phyloP scores from a whole-genome alignment of 2,113 vertebrate genomes.

The Cebidichthys violaceus region DNA sequence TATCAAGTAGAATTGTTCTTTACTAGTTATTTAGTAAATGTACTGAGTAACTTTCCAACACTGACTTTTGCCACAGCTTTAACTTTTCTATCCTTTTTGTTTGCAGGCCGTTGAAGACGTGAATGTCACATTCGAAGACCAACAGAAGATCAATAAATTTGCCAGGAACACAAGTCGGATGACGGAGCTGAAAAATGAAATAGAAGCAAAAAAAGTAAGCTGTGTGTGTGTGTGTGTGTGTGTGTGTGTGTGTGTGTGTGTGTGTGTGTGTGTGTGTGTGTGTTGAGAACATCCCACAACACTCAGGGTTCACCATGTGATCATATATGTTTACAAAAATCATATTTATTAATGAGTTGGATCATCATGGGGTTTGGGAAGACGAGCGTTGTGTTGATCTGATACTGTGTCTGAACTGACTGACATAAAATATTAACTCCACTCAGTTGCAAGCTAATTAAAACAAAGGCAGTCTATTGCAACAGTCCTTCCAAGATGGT shows the following conservation, averaged over 20 bases:
- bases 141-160: conserved; percentile 98
- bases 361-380: too few species aligned
- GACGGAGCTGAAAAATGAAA: conserved; percentile 96
- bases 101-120: conserved; percentile 95
- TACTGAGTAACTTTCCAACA: neutral
- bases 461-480: neutral
- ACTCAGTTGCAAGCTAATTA: too few species aligned
- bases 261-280: too few species aligned
- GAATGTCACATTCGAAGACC: conserved; percentile 97
- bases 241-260: too few species aligned
- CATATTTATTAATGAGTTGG: neutral
- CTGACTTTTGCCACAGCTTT: neutral
- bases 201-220: conserved; percentile 93
- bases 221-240: too few species aligned
- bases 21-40: neutral
- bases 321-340: neutral
- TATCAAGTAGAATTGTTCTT: neutral
- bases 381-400: neutral
- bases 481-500: neutral
- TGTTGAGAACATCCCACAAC: neutral
- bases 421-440: neutral
- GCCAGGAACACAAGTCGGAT: conserved; percentile 96
- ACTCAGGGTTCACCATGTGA: neutral
- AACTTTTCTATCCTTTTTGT: neutral
- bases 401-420: neutral